Percentiles rank a stretch among this genome's conserved stretches.
Conservation (phyloP, 2,113 vertebrate genomes). For the Dicentrarchus labrax region DNA sequence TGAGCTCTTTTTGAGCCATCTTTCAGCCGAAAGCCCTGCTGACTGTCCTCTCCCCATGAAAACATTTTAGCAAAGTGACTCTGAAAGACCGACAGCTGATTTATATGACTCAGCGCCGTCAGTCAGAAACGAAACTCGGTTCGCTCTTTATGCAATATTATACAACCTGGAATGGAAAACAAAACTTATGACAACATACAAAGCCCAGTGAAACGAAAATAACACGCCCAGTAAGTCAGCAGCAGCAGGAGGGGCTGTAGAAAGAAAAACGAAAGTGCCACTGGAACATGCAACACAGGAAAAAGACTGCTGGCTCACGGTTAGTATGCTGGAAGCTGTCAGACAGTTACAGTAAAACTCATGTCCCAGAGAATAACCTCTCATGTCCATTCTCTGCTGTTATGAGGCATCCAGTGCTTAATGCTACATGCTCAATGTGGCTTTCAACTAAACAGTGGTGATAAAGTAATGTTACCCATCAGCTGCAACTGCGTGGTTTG, state of each 20-base stretch:
- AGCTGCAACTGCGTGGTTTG: too few species aligned
- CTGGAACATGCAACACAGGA: too few species aligned
- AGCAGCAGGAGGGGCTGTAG: neutral
- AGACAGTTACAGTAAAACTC: too few species aligned
- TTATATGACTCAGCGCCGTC: neutral
- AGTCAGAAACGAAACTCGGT: slow-evolving; percentile 47
- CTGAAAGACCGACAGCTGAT: neutral
- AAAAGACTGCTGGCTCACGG: too few species aligned
- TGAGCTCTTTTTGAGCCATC: neutral
- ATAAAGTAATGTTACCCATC: too few species aligned
- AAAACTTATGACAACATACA: neutral
- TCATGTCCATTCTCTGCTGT: too few species aligned
- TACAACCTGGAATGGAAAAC: slow-evolving; percentile 27
- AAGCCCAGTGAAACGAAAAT: neutral
- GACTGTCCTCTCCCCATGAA: slow-evolving; percentile 63
- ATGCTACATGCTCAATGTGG: too few species aligned
- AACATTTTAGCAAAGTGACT: slow-evolving; percentile 33
- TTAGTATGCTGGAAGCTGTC: too few species aligned
- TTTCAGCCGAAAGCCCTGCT: slow-evolving; percentile 26
- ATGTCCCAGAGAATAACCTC: too few species aligned
- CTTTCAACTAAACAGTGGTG: too few species aligned
- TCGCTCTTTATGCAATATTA: too few species aligned
- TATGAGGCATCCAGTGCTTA: too few species aligned
- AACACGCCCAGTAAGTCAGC: neutral
- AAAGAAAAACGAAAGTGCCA: neutral